phyloP scores from a whole-genome alignment of 2,888 invertebrate genomes.

The Trichogramma dendrolimi region DNA sequence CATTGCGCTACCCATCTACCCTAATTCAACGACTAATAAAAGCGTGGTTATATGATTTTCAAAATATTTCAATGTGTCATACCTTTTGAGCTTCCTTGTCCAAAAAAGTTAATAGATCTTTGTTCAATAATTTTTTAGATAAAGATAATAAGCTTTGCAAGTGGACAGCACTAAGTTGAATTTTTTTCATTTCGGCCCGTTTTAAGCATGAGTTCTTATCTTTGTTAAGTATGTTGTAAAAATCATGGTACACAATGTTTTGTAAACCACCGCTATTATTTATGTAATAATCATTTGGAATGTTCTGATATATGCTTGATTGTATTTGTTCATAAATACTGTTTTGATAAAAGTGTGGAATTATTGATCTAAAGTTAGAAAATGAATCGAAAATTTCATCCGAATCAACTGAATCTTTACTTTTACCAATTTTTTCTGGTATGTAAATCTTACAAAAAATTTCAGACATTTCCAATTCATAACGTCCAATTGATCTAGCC shows the following conservation, averaged over 20 bases:
- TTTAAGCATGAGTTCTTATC: conserved; percentile 52
- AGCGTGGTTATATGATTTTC: no score
- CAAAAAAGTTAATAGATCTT: conserved; percentile 74
- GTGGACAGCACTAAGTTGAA: conserved; percentile 73
- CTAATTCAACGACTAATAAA: no score
- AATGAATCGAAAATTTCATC: conserved; percentile 65
- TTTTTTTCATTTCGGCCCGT: conserved; percentile 38
- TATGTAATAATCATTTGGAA: conserved; percentile 83
- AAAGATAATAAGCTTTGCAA: conserved; percentile 73
- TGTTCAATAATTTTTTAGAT: conserved; percentile 80
- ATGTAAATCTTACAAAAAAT: conserved; percentile 75
- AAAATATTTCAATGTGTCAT: conserved; percentile 45
- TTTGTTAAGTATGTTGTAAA: conserved; percentile 69
- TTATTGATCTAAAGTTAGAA: conserved; percentile 78
- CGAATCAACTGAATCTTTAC: conserved; percentile 39
- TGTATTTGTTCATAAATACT: conserved; percentile 68
- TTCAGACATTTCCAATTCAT: conserved; percentile 73
- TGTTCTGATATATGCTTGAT: conserved; percentile 46
- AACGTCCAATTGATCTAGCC: conserved; percentile 86
- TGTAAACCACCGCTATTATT: conserved; percentile 90
- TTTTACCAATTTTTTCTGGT: conserved; percentile 50
- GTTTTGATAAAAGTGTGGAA: conserved; percentile 85
- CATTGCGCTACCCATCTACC: no score
- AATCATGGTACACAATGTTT: conserved; percentile 81
- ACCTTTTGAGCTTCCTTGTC: conserved; percentile 83